Evolutionary conservation across 2,797 vertebrate species (phyloP).

Genomic region (Denticeps clupeoides): DNA sequence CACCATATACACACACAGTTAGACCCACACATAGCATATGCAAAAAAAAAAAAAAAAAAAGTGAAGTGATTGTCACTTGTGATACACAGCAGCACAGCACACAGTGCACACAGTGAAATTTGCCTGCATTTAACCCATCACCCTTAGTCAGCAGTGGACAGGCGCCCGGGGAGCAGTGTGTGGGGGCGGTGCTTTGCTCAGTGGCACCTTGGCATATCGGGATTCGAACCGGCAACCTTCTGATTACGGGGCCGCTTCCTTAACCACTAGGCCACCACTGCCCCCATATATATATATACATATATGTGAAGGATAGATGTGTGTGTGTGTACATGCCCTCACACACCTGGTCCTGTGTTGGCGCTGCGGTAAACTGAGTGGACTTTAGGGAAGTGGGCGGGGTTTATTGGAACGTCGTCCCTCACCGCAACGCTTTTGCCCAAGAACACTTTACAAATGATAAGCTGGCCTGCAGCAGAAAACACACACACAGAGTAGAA

Average conservation of each 20-base stretch:
- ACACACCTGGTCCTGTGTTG: slow-evolving; percentile 30
- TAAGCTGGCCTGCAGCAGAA: slow-evolving; percentile 52
- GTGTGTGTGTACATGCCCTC: slow-evolving; percentile 1
- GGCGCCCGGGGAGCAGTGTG: too few relatives aligned
- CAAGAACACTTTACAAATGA: slow-evolving; percentile 70
- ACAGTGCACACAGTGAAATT: too few relatives aligned
- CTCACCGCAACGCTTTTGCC: slow-evolving; percentile 51
- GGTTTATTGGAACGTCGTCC: slow-evolving; percentile 41
- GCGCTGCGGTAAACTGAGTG: slow-evolving; percentile 58
- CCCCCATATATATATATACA: slow-evolving; percentile 4
- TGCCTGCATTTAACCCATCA: too few relatives aligned
- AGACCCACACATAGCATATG: background rate
- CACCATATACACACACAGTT: background rate
- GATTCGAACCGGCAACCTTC: too few relatives aligned
- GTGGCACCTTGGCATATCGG: too few relatives aligned
- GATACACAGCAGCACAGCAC: too few relatives aligned
- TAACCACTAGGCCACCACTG: too few relatives aligned
- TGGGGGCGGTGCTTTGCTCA: too few relatives aligned
- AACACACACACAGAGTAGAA: slow-evolving; percentile 5
- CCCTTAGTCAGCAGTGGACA: too few relatives aligned
- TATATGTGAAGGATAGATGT: slow-evolving; percentile 3
- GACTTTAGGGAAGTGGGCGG: slow-evolving; percentile 46
- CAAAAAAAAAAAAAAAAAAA: slow-evolving; percentile 10
- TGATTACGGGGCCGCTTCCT: too few relatives aligned
- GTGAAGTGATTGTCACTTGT: too few relatives aligned